Base-by-base conservation (phyloP, 2,113 vertebrate genomes). In the Fulica atra region DNA sequence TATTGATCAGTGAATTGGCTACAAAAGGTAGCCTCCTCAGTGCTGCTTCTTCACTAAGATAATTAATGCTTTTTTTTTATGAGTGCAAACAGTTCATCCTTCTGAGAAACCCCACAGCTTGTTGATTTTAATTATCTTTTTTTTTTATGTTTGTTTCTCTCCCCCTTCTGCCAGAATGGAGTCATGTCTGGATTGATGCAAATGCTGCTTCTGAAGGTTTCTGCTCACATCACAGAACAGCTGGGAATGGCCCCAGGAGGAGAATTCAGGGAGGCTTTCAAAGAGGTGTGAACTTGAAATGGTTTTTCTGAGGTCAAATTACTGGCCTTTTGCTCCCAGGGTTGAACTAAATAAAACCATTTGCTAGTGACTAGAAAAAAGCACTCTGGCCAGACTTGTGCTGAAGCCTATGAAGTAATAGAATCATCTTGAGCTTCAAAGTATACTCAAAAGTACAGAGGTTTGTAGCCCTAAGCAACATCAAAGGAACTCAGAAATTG, bases 121-220 rank as follows among this genome's bases (percentile, higher is more conserved):
- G 20, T 76, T 74, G 29, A 35, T 15, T 48, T 48, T 48, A 20
- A 48, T 48, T 48, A 48, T 48, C 48, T 48, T 6, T 15, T 63
- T n/a, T 60, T 40, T 35, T 23, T 2, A 48, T 36, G 2, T 26
- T 46, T 46, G 44, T 46, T 76, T 61, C 73, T 78, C 10, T 86
- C 5, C 11, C 13, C 78, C 24, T 68, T 93, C 46, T 8, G 1
- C 29, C 97, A 99, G 99, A 99, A 99, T 4, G 99, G 99, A 35
- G 91, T 99, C 91, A 99, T 99, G 98, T 99, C 99, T 6, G 99
- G 99, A 60, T 97, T 99, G 92, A 99, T 99, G 99, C 99, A 99
- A 98, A 99, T 99, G 97, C 98, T 99, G 69, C 98, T 99, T 89
- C 98, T 99, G 82, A 99, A 99, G 96, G 99, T 99, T 90, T 99